Conservation (phyloP, 2,113 vertebrate genomes). For the Cryptomyrus ogoouensis region DNA sequence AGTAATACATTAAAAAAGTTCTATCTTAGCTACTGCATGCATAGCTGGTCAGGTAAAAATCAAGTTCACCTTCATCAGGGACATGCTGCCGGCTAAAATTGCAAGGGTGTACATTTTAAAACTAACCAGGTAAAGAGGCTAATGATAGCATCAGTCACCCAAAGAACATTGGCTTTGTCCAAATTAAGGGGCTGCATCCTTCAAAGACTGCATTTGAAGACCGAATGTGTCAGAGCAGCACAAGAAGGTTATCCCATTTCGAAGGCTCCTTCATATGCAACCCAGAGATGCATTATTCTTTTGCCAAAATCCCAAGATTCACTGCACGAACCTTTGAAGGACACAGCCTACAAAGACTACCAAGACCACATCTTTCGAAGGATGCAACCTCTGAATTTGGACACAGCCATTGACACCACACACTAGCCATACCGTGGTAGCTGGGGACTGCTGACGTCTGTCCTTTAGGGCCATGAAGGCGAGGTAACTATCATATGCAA, state of each 20-base stretch:
- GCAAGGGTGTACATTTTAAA: background rate
- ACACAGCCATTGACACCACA: background rate
- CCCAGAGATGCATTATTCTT: background rate
- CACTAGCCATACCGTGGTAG: conserved; percentile 23
- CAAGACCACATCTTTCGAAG: background rate
- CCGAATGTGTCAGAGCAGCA: background rate
- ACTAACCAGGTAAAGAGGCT: background rate
- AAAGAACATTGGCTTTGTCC: background rate
- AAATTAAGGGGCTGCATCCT: background rate
- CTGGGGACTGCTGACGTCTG: conserved; percentile 6
- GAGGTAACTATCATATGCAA: conserved; percentile 18
- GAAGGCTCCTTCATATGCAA: background rate
- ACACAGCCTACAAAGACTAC: background rate
- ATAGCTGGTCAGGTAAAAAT: background rate
- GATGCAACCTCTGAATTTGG: background rate
- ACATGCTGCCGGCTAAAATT: background rate
- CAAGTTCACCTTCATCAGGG: background rate
- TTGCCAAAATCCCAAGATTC: background rate
- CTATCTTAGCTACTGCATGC: background rate
- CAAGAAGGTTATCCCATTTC: background rate
- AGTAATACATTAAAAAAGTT: background rate
- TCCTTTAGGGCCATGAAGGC: conserved; percentile 41
- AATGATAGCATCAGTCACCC: background rate
- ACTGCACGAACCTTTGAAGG: background rate
- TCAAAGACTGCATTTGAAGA: background rate